These are phyloP conservation scores for Dinothrombium tinctorium DNA, from an alignment of 1,140 invertebrate genomes.

Conservation along the genomic window DNA sequence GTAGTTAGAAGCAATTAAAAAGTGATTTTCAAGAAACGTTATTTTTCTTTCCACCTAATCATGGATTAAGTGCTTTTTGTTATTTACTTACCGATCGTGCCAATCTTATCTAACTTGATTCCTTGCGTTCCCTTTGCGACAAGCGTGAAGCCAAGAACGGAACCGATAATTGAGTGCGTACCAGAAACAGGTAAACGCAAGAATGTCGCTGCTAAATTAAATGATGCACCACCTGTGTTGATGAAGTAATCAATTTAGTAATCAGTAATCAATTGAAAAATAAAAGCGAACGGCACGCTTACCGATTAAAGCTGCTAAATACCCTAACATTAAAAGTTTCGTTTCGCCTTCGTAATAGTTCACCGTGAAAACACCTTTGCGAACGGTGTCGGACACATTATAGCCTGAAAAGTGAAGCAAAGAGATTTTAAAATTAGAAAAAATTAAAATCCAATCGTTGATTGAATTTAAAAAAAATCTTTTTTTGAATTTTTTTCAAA, in stretches of 20 bases:
- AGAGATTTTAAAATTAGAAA: conserved; percentile 15
- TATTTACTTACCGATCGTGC: no score
- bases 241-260: neutral
- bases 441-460: conserved; percentile 6
- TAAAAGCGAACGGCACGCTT: neutral
- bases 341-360: conserved; percentile 55
- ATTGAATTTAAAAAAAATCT: no score
- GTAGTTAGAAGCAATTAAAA: neutral
- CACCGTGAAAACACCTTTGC: conserved; percentile 85
- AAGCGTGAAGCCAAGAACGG: conserved; percentile 84
- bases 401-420: conserved; percentile 46
- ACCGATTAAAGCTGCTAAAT: conserved; percentile 51
- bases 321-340: conserved; percentile 73
- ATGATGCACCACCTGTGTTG: conserved; percentile 51
- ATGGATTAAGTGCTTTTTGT: no score
- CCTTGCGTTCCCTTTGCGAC: conserved; percentile 65
- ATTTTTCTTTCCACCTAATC: no score
- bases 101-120: conserved; percentile 54
- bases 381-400: conserved; percentile 91
- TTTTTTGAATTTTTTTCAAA: neutral
- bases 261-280: neutral
- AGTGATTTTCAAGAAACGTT: neutral
- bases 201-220: conserved; percentile 82
- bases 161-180: conserved; percentile 93
- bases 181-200: conserved; percentile 86